A percentile compares a stretch with the other conserved stretches of the same genome.
These are phyloP conservation scores for Calameuta pallipes DNA, from an alignment of 2,888 invertebrate genomes.

Conservation along the genomic window DNA sequence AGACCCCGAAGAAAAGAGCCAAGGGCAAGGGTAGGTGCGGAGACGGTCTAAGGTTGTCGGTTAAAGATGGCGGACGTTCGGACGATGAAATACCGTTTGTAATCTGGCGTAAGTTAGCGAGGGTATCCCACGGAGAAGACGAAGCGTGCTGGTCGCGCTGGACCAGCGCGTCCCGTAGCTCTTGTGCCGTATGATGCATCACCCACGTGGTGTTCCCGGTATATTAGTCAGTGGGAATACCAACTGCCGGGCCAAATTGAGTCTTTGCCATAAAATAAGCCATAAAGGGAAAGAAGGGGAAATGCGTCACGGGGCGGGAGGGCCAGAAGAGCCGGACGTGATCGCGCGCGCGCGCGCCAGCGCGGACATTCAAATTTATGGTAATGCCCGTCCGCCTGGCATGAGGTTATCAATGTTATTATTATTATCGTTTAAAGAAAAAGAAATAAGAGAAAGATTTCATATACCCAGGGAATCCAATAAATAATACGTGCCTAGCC, in stretches of 20 bases:
- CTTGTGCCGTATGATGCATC: constrained; percentile 66
- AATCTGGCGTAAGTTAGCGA: constrained; percentile 56
- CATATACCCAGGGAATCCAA: constrained; percentile 36
- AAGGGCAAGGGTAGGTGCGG: not conserved
- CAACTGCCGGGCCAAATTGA: constrained; percentile 71
- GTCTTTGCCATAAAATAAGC: constrained; percentile 65
- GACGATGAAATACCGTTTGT: constrained; percentile 49
- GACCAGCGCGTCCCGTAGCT: constrained; percentile 36
- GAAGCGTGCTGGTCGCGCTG: constrained; percentile 47
- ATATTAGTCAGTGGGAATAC: constrained; percentile 75
- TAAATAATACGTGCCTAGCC: constrained; percentile 31
- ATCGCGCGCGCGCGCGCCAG: constrained; percentile 27
- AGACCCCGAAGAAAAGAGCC: not conserved
- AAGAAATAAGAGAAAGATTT: constrained; percentile 25
- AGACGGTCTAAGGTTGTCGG: not conserved
- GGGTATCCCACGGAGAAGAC: constrained; percentile 60
- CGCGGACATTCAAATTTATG: constrained; percentile 64
- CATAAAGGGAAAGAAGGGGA: constrained; percentile 65
- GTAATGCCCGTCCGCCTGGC: constrained; percentile 54
- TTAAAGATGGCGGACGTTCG: not conserved
- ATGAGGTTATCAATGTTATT: constrained; percentile 57
- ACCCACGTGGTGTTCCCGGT: constrained; percentile 72
- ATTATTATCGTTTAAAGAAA: constrained; percentile 26
- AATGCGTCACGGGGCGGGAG: constrained; percentile 42
- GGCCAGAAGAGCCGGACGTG: constrained; percentile 26